Conservation (phyloP, 2,113 vertebrate species). For the Tylochromis polylepis region DNA sequence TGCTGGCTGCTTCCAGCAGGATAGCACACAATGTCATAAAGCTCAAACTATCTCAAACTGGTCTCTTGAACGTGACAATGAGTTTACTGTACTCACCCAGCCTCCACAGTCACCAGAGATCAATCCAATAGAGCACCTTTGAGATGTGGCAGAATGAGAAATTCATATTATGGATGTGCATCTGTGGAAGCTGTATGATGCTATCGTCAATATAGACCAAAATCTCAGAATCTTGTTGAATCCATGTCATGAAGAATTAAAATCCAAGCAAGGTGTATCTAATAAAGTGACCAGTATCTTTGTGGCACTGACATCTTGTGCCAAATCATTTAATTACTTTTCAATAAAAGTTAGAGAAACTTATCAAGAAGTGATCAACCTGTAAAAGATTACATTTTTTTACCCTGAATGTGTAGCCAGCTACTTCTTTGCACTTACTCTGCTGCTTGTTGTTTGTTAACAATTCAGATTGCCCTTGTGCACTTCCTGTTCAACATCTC, state of each 20-base stretch:
- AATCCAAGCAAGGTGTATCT: neutral
- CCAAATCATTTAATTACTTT: neutral
- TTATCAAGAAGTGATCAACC: neutral
- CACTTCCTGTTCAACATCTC: constrained; percentile 96
- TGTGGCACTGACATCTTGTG: neutral
- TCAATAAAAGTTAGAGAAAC: neutral
- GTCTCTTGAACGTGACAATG: neutral
- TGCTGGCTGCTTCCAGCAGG: neutral
- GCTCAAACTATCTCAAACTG: neutral
- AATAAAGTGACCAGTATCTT: neutral
- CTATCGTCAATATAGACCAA: neutral
- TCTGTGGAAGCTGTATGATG: neutral
- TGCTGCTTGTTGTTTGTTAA: neutral
- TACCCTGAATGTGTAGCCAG: neutral
- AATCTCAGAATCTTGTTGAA: neutral
- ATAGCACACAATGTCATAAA: neutral
- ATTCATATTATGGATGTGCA: neutral
- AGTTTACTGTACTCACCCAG: neutral
- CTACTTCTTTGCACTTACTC: neutral
- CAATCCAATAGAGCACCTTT: neutral
- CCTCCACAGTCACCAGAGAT: neutral
- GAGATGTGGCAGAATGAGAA: neutral
- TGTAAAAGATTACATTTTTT: neutral
- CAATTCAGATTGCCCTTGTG: constrained; percentile 86
- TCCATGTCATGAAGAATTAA: neutral